Conservation (phyloP, 2,888 invertebrate genomes). For the Cerastis leucographa region DNA sequence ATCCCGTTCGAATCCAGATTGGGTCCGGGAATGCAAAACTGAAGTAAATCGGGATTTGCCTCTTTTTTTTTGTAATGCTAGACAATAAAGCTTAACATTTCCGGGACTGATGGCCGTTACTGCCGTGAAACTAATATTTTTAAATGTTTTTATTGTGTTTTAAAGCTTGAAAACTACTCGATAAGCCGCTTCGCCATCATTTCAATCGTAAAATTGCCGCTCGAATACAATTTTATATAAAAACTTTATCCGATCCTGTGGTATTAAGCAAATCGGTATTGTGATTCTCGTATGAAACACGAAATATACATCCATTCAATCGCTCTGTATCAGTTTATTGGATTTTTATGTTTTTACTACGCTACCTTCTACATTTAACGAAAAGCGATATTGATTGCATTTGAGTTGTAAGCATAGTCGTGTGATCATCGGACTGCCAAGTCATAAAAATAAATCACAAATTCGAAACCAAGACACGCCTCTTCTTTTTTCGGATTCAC, state of each 20-base stretch:
- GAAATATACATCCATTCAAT: background rate
- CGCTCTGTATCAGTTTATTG: background rate
- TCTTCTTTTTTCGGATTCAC: too few species aligned
- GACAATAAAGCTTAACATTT: background rate
- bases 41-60: background rate
- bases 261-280: conserved; percentile 4
- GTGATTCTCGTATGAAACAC: conserved; percentile 1
- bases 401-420: background rate
- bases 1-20: too few species aligned
- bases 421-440: too few species aligned
- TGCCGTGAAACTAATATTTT: background rate
- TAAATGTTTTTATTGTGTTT: background rate
- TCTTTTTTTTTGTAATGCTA: too few species aligned
- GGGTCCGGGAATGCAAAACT: too few species aligned
- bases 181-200: conserved; percentile 7
- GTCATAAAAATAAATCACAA: too few species aligned
- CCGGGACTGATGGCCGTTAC: background rate
- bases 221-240: background rate
- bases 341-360: background rate
- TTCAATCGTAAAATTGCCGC: background rate
- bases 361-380: background rate
- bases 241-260: background rate
- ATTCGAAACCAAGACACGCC: too few species aligned
- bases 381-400: background rate
- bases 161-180: background rate